Base-by-base conservation (phyloP, 2,888 invertebrate genomes). In the Nephrotoma flavescens region DNA sequence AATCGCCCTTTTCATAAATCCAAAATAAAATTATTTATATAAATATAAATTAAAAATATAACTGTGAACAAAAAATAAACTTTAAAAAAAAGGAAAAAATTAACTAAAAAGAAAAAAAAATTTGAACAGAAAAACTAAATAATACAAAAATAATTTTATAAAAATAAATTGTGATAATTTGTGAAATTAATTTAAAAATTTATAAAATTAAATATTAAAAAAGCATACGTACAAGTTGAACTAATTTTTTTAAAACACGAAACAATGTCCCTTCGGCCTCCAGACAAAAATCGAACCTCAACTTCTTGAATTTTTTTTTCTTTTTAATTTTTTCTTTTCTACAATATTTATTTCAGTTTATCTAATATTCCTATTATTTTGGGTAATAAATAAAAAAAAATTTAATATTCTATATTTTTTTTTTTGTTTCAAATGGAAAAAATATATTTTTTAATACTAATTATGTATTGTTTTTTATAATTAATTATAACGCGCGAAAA, bases 241-340 rank as follows among this genome's bases (percentile, higher is more conserved):
- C 19, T 85, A 44, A 42, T 11, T 85, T 52, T 52, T n/a, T 52
- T 52, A 19, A 83, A n/a, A 85, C n/a, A 44, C 9, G 44, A 42
- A 57, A 57, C 87, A 87, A 89, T 89, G 90, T 90, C 91, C 91
- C 90, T 91, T 90, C 91, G 90, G 91, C 92, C 91, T 91, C 92
- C 92, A 92, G 91, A 92, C 92, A 92, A 92, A 92, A 92, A 92
- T 92, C 92, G 92, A 92, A 92, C 91, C 91, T 92, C 92, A 92
- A 92, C 92, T 92, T 92, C 92, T 92, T 92, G 92, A 90, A 89
- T 88, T 83, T 83, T 83, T 83, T 83, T 83, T 83, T 83, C 41
- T 83, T 41, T 83, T 83, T 83, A 83, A 83, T 83, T 83, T 41
- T 83, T 83, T 83, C 9, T 41, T 83, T 42, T 83, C n/a, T 83